Evolutionary conservation across 2,888 invertebrate genomes (phyloP), one percentile per base, ranked within the genome.

Genomic region (Oegoconia quadripuncta): DNA sequence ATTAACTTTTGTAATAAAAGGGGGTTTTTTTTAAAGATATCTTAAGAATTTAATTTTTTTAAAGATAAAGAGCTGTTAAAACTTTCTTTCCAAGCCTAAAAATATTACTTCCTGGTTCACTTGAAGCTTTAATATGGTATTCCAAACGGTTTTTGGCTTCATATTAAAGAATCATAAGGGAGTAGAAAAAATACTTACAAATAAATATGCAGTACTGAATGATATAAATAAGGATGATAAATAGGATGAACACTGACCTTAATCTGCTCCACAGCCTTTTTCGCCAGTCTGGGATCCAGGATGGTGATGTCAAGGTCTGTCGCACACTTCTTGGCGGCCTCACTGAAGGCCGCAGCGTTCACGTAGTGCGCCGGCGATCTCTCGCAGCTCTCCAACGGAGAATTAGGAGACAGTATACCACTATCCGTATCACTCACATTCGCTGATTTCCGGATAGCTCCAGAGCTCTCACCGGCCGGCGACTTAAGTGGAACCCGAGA

Each of bases 341-440:
- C 76, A 63, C 80, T 75, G 48, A 87, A 84, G 8, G 72, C 75
- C 1, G 75, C 69, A 4, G 83, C 86, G 33, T 87, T 87, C 16
- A 70, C 86, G 48, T 86, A 87, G 53, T 80, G 72, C 2, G 67
- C 59, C 8, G 74, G 64, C 29, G 60, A 49, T 37, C 66, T 75
- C 41, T 84, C 82, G 62, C 79, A 82, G 1, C 71, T 67, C 41
- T 90, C 90, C 37, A 89, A 86, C 0, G 91, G 91, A 15, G 91
- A 91, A 51, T 89, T 90, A 0, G 91, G 91, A 50, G 91, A 91
- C 30, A 91, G 66, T 55, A 91, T 91, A 3, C 91, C 91, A 64
- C 91, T 91, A 60, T 91, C 91, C 8, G 90, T 89, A 73, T 91
- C 91, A 71, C 91, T 91, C 49, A 89, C 79, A 55, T 76, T 86